Evolutionary conservation across 1,140 invertebrate genomes (phyloP).

Genomic region (Drusus annulatus): DNA sequence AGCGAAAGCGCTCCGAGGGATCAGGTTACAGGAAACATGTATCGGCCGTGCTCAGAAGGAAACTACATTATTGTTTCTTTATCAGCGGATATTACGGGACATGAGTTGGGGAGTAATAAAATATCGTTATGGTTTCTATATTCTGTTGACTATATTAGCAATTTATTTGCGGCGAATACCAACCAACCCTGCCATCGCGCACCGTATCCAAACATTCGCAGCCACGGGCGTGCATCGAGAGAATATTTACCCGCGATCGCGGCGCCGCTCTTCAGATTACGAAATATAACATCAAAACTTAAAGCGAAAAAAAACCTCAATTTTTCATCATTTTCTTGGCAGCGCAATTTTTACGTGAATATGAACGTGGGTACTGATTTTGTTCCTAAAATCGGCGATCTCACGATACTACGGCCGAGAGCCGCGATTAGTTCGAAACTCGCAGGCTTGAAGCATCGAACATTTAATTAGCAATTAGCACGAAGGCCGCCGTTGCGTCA

Average conservation of each 20-base stretch:
- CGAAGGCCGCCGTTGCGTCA: neutral
- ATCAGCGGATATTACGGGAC: conserved; percentile 50
- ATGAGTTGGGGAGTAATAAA: conserved; percentile 52
- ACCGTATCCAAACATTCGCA: conserved; percentile 23
- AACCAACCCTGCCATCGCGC: neutral
- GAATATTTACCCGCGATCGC: neutral
- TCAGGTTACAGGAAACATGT: conserved; percentile 9
- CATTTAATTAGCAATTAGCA: conserved; percentile 1
- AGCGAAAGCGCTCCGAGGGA: neutral
- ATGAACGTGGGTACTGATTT: neutral
- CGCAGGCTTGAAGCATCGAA: neutral
- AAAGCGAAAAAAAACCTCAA: too few species aligned
- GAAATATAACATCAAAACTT: too few species aligned
- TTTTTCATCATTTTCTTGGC: too few species aligned
- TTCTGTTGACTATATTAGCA: conserved; percentile 55
- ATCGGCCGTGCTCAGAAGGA: conserved; percentile 15
- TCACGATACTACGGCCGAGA: neutral
- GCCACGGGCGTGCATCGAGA: conserved; percentile 15
- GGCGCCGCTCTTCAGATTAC: too few species aligned
- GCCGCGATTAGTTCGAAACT: neutral
- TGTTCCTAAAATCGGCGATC: neutral
- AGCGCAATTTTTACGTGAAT: too few species aligned
- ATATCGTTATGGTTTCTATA: conserved; percentile 55
- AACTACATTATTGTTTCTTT: conserved; percentile 47
- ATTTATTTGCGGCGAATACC: conserved; percentile 52